A percentile compares a stretch with the other conserved stretches of the same genome.
Conservation (phyloP, 2,888 invertebrate genomes). For the Plagodis dolabraria region DNA sequence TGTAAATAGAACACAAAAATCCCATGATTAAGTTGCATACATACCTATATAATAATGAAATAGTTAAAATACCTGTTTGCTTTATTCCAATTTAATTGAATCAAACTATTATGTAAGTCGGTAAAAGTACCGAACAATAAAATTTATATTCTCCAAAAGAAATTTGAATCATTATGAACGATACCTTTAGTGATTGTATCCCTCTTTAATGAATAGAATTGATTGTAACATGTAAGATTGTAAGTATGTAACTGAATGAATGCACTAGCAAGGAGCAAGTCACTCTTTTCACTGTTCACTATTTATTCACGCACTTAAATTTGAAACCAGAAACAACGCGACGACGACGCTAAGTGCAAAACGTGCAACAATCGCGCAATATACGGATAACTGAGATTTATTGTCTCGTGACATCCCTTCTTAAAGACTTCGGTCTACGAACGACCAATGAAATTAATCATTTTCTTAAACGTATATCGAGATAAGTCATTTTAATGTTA, state of each 20-base stretch:
- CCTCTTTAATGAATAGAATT: no score
- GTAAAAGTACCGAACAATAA: not conserved
- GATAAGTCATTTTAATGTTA: not conserved
- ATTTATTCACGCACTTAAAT: conserved; percentile 26
- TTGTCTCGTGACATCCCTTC: conserved; percentile 37
- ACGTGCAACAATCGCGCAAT: no score
- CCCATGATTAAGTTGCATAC: no score
- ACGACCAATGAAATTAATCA: no score
- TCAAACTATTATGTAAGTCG: not conserved
- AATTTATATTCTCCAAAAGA: no score
- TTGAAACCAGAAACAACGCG: conserved; percentile 30
- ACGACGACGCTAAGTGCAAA: no score
- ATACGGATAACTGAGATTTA: not conserved
- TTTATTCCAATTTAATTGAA: not conserved
- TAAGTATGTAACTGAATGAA: no score
- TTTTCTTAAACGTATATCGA: not conserved
- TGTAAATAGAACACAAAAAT: no score
- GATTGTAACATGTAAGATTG: no score
- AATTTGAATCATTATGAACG: no score
- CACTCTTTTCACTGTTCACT: conserved; percentile 6
- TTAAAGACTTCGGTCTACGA: conserved; percentile 33
- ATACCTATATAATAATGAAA: not conserved
- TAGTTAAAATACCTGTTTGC: not conserved
- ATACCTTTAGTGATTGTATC: not conserved
- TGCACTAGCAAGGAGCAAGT: no score